A percentile compares a stretch with the other conserved stretches of the same genome.
phyloP scores from a whole-genome alignment of 2,797 vertebrate species.

The Distichodus sexfasciatus region DNA sequence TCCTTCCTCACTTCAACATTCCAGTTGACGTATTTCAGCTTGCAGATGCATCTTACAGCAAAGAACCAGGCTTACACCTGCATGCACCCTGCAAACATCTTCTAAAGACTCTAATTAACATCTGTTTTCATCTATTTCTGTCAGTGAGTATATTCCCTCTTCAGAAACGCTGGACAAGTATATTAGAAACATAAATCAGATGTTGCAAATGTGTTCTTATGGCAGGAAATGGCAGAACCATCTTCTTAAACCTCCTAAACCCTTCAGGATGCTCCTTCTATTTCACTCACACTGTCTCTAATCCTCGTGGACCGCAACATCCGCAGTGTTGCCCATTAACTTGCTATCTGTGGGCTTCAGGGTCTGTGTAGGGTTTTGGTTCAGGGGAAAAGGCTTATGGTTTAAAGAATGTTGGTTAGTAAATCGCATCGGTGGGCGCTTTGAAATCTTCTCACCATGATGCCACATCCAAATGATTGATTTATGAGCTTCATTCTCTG shows the following conservation, averaged over 20 bases:
- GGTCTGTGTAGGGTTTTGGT: neutral
- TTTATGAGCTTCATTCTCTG: no score
- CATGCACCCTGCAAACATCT: neutral
- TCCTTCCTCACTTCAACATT: neutral
- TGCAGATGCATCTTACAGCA: neutral
- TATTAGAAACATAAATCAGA: neutral
- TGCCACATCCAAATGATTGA: no score
- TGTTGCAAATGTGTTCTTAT: neutral
- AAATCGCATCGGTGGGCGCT: neutral
- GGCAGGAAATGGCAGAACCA: constrained; percentile 14
- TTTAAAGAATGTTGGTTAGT: neutral
- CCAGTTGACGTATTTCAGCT: neutral
- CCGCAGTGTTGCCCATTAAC: neutral
- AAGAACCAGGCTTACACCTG: neutral
- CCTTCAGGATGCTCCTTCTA: neutral
- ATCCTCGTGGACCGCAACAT: neutral
- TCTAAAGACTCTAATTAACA: neutral
- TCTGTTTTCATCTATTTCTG: neutral
- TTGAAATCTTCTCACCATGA: neutral
- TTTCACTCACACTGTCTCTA: constrained; percentile 6
- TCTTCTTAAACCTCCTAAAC: neutral
- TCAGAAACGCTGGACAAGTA: neutral
- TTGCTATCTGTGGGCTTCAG: neutral
- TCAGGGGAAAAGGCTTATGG: neutral
- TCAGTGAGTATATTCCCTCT: neutral